phyloP scores from a whole-genome alignment of 2,113 vertebrate species.

The Euleptes europaea region DNA sequence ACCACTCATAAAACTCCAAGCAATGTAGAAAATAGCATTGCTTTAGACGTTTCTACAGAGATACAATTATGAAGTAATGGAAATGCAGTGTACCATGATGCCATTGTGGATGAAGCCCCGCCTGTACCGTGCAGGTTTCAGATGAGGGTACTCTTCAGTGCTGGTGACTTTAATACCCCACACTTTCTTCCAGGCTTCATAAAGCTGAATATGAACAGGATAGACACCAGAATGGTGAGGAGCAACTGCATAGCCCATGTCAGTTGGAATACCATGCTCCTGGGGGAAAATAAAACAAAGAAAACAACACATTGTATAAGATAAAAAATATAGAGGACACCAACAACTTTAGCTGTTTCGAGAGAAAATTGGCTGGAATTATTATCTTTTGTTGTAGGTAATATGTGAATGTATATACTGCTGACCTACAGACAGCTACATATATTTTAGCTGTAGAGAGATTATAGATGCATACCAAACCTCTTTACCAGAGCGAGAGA shows the following conservation, averaged over 20 bases:
- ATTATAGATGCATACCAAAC: background rate
- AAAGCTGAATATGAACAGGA: constrained; percentile 93
- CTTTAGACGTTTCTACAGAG: background rate
- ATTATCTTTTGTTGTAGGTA: background rate
- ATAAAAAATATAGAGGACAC: fast-evolving
- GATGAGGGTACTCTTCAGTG: constrained; percentile 96
- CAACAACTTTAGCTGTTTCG: background rate
- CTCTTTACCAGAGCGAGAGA: background rate
- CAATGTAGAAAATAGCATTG: background rate
- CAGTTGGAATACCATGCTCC: constrained; percentile 90
- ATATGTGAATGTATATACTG: background rate
- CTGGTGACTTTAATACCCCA: constrained; percentile 95
- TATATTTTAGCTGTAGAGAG: background rate
- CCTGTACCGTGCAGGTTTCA: constrained; percentile 95
- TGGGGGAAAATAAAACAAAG: constrained; percentile 54
- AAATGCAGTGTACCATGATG: constrained; percentile 89
- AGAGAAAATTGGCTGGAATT: background rate
- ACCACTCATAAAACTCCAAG: background rate
- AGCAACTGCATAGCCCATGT: constrained; percentile 94
- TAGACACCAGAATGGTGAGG: constrained; percentile 97
- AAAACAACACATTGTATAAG: background rate
- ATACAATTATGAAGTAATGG: constrained; percentile 61
- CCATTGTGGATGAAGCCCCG: constrained; percentile 93
- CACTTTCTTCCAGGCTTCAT: constrained; percentile 94
- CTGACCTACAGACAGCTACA: background rate